Conservation (phyloP, 2,888 invertebrate species). For the Rhogogaster chlorosoma region DNA sequence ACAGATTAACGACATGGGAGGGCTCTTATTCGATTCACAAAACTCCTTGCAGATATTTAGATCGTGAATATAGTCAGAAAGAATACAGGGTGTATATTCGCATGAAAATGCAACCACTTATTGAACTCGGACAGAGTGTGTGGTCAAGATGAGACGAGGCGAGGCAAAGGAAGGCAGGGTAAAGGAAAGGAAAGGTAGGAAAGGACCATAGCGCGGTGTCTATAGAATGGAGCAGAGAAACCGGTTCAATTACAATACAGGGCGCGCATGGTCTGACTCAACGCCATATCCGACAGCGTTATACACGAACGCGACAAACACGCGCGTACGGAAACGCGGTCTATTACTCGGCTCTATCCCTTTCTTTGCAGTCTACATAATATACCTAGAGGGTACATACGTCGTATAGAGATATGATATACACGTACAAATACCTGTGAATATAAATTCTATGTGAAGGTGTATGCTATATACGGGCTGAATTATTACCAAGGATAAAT, state of each 20-base stretch:
- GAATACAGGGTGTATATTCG: background rate
- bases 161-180: background rate
- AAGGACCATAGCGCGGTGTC: conserved; percentile 26
- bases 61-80: background rate
- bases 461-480: background rate
- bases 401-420: background rate
- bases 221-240: conserved; percentile 57
- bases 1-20: background rate
- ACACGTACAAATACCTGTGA: background rate
- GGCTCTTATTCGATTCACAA: too few relatives aligned
- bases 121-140: conserved; percentile 21
- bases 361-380: background rate
- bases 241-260: conserved; percentile 67
- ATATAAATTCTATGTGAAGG: background rate
- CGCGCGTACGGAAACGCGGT: background rate
- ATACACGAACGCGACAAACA: conserved; percentile 43
- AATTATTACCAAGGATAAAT: conserved; percentile 4
- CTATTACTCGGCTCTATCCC: background rate
- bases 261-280: conserved; percentile 62
- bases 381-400: background rate
- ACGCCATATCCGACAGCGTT: conserved; percentile 55
- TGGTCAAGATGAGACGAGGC: conserved; percentile 2
- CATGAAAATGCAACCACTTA: background rate
- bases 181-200: background rate
- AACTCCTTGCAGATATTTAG: too few relatives aligned